Base-by-base conservation (phyloP, 35 echinoderm and acorn worm species). In the Acanthaster planci region DNA sequence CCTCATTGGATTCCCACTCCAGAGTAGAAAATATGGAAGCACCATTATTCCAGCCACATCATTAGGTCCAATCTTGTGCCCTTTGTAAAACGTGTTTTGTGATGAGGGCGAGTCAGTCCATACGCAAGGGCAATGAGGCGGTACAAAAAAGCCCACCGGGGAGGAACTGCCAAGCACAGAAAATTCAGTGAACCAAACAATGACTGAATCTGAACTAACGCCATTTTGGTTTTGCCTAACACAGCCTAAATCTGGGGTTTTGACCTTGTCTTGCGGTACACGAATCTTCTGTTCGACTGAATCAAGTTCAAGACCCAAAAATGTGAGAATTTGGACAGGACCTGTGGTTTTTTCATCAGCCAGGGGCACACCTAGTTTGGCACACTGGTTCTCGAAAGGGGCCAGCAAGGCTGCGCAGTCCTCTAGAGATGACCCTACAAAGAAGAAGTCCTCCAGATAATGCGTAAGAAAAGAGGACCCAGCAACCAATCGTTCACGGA, bases 401-500 rank as follows among this genome's bases (percentile, higher is more conserved):
- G 16, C 8, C 40, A 86, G 31, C 3, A 47, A 31, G 5, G 8
- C n/a, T 2, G 1, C 40, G 39, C 84, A 86, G 0, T 47, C 26
- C 40, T 10, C 17, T 17, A 8, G 2, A 23, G 55, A 8, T 23
- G 84, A 12, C 7, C 18, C 40, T 7, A 64, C 82, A 40, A 86
- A 86, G 6, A 86, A 77, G 38, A 76, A 87, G 39, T 87, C 85
- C 22, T 87, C 85, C 29, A 87, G 39, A 79, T 87, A 87, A 30
- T 87, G 85, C 16, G 53, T n/a, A 8, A 87, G 22, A 36, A 10
- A 3, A 5, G 52, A 14, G 2, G 44, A 50, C n/a, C 51, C 39
- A 14, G 76, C 72, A 79, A 87, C 23, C 22, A 78, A 1, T 18
- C 37, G 8, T 78, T 18, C 31, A 21, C 40, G 37, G 39, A 39